A percentile compares a stretch with the other conserved stretches of the same genome.
phyloP scores from a whole-genome alignment of 53 echinoderm and acorn worm species.

The Holothuria leucospilota region DNA sequence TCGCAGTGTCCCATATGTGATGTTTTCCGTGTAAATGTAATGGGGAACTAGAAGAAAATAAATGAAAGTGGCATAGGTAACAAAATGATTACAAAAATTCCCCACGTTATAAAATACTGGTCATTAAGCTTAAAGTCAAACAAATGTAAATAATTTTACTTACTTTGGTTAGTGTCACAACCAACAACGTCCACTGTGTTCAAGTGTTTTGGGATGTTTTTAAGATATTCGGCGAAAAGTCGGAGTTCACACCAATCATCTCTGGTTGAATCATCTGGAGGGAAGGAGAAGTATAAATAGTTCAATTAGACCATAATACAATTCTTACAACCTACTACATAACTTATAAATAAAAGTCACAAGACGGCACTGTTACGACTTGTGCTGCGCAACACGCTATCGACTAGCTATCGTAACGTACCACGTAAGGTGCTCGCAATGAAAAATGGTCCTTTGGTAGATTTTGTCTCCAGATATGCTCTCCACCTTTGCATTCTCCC shows the following conservation, averaged over 20 bases:
- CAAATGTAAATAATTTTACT: background rate
- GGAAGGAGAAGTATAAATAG: background rate
- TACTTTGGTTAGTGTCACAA: constrained; percentile 16
- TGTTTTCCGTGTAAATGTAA: constrained; percentile 6
- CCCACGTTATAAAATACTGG: too few species aligned
- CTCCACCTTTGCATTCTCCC: constrained; percentile 15
- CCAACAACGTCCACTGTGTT: background rate
- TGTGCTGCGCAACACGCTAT: too few species aligned
- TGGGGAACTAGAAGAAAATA: background rate
- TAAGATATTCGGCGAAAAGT: constrained; percentile 19
- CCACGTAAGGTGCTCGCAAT: constrained; percentile 22
- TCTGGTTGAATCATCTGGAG: constrained; percentile 1
- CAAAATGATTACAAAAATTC: too few species aligned
- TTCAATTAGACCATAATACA: background rate
- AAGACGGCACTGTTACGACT: too few species aligned
- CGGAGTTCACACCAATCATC: constrained; percentile 3
- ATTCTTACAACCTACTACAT: too few species aligned
- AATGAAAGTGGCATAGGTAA: too few species aligned
- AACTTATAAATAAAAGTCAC: too few species aligned
- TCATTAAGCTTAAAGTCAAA: too few species aligned
- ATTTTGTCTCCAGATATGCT: background rate
- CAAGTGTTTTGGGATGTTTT: background rate
- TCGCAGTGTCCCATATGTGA: constrained; percentile 7
- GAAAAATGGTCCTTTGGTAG: background rate
- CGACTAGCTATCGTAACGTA: background rate